Evolutionary conservation across 2,888 invertebrate species (phyloP), one percentile per base, ranked within the genome.

Genomic region (Epistrophe grossulariae): DNA sequence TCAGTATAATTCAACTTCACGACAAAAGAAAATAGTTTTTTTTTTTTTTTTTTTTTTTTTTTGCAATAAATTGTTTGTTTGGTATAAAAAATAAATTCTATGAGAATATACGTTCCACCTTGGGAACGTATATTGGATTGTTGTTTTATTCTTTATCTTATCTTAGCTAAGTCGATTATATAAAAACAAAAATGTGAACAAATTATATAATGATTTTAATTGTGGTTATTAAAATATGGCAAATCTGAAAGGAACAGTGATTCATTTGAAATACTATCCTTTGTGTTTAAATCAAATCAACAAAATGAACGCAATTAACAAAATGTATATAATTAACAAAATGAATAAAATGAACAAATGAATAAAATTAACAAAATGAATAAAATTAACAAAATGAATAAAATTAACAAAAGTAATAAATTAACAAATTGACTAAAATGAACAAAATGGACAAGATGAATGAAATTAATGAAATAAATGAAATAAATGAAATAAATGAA

Each of bases 1-100:
- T 68, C 28, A 31, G 64, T 28, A 64, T 38, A 50, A 50, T 68
- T 68, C 35, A 50, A 50, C 19, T 68, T 24, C 50, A 10, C 2
- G 17, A 38, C 59, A 59, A 59, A 35, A 35, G 35, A 38, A 35
- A 35, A 57, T 57, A 31, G 8, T 10, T 31, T 35, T 57, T 57
- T 35, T n/a, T 17, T 10, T 57, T 57, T 57, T 35, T 57, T 17
- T 5, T 57, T 31, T 57, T 57, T 35, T 10, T 17, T 10, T 57
- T 0, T n/a, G 17, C n/a, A 57, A 17, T 4, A 11, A 11, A 35
- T 17, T 13, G 4, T 11, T 17, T 35, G 11, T 59, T 59, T 59
- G 17, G 4, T 11, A n/a, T 7, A 15, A 52, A 24, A n/a, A 38
- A 24, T 15, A 52, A 55, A n/a, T 57, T 31, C 5, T 57, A 5